phyloP scores from a whole-genome alignment of 92 coral and sea anemone genomes.

The Epizoanthus rinbou region DNA sequence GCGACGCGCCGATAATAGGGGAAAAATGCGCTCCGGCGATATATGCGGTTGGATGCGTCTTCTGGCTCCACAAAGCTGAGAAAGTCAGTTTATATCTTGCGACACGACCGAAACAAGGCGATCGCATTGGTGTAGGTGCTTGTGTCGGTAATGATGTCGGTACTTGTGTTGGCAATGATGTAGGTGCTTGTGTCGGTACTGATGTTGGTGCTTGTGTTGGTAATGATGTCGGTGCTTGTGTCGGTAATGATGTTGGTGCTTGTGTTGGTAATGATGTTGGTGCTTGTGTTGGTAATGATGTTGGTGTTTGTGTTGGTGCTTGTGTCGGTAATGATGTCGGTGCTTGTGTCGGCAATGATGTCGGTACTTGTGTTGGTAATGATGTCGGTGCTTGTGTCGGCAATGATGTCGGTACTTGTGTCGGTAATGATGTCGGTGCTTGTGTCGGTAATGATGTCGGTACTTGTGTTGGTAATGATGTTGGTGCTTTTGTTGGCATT shows the following conservation, averaged over 20 bases:
- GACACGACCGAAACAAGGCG: neutral
- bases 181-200: slow-evolving; percentile 31
- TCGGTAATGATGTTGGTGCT: neutral
- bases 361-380: no score
- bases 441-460: slow-evolving; percentile 38
- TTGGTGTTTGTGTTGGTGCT: neutral
- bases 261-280: neutral
- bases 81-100: slow-evolving; percentile 35
- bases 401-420: no score
- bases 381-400: no score
- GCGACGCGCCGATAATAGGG: slow-evolving; percentile 45
- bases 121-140: slow-evolving; percentile 1
- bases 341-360: neutral
- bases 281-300: neutral
- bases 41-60: slow-evolving; percentile 36
- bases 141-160: slow-evolving; percentile 19
- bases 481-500: neutral
- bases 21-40: slow-evolving; percentile 38
- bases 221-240: neutral
- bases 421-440: slow-evolving; percentile 34
- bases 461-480: neutral
- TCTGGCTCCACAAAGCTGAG: slow-evolving; percentile 28
- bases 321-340: slow-evolving; percentile 17
- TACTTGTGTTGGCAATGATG: neutral
- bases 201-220: slow-evolving; percentile 32